Conservation (phyloP, 35 echinoderm and acorn worm genomes). For the Ptychodera flava region DNA sequence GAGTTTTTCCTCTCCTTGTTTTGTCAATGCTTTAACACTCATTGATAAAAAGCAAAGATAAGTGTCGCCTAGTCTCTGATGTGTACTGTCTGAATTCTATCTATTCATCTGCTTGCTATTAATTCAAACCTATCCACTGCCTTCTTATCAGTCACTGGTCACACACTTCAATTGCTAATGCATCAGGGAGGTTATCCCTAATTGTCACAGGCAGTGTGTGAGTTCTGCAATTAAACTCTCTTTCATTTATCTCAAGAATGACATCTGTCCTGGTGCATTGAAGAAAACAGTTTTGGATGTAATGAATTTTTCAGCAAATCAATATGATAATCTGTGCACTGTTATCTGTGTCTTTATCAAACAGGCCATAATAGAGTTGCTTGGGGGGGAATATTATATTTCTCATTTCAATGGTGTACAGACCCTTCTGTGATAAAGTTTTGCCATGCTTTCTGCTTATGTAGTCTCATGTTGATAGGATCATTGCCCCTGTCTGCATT, state of each 20-base stretch:
- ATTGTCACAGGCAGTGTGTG: not conserved
- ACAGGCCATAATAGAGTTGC: not conserved
- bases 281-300: not conserved
- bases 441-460: not conserved
- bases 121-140: not conserved
- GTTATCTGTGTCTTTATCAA: not conserved
- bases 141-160: not conserved
- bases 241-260: not conserved
- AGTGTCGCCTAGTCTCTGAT: not conserved
- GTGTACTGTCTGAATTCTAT: not conserved
- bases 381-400: not conserved
- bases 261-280: not conserved
- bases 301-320: slow-evolving; percentile 2
- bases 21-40: slow-evolving; percentile 1
- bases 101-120: not conserved
- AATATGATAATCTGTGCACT: not conserved
- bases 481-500: not conserved
- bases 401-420: slow-evolving; percentile 1
- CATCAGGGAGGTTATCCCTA: not conserved
- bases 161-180: slow-evolving; percentile 1
- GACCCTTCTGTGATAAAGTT: not conserved
- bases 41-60: not conserved
- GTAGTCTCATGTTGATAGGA: not conserved
- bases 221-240: slow-evolving; percentile 1
- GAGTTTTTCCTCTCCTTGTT: not conserved